These are phyloP conservation scores for Tamandua tetradactyla DNA, from an alignment of 2,797 vertebrate genomes.

Conservation along the genomic window DNA sequence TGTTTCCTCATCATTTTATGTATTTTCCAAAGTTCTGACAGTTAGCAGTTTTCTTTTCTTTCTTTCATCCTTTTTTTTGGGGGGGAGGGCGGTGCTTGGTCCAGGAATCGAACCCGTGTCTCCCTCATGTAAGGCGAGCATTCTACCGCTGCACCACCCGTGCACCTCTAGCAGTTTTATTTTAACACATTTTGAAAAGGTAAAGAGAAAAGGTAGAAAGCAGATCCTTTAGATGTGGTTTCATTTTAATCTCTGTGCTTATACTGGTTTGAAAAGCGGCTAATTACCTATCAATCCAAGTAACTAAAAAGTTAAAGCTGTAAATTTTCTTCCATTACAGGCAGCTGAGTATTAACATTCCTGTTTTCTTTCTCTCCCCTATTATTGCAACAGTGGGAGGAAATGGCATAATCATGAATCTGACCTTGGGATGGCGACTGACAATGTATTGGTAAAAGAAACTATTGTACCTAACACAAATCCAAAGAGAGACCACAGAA, in stretches of 20 bases:
- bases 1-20: not conserved
- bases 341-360: conserved; percentile 53
- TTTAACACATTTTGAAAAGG: not conserved
- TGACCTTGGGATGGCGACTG: conserved; percentile 63
- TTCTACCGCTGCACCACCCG: too few species aligned
- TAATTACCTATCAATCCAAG: not conserved
- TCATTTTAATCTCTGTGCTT: conserved; percentile 22
- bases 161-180: too few species aligned
- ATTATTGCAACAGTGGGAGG: conserved; percentile 48
- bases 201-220: not conserved
- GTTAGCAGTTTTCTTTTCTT: too few species aligned
- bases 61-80: too few species aligned
- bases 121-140: too few species aligned
- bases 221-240: not conserved
- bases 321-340: conserved; percentile 57
- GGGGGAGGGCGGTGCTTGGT: too few species aligned
- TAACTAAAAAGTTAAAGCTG: conserved; percentile 45
- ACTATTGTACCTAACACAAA: conserved; percentile 64
- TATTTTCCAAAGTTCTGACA: not conserved
- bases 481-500: conserved; percentile 74
- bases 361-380: not conserved
- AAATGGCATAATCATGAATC: conserved; percentile 61
- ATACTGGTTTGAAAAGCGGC: not conserved
- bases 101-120: too few species aligned
- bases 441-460: conserved; percentile 76